phyloP scores from a whole-genome alignment of 2,113 vertebrate species.

The Opisthocomus hoazin region DNA sequence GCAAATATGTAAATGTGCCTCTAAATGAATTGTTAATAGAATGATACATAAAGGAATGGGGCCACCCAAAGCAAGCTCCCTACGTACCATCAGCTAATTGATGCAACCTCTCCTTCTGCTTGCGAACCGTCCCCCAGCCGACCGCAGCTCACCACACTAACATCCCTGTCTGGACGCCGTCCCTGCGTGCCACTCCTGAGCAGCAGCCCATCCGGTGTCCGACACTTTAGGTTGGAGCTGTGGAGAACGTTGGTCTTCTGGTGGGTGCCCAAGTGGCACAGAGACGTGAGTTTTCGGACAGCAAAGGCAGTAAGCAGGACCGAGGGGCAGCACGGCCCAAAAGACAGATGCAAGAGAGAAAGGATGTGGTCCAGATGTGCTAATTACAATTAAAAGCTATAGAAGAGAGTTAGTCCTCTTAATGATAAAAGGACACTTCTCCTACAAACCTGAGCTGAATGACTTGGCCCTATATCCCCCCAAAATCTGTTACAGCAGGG shows the following conservation, averaged over 20 bases:
- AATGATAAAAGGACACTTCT: neutral
- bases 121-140: neutral
- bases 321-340: neutral
- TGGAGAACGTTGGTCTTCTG: neutral
- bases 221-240: neutral
- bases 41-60: too few species aligned
- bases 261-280: neutral
- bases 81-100: neutral
- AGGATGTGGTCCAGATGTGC: neutral
- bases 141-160: rapidly evolving
- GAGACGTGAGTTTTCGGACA: rapidly evolving
- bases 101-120: neutral
- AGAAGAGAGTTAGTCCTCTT: neutral
- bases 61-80: too few species aligned
- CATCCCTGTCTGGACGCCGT: neutral
- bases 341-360: neutral
- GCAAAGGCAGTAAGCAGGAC: neutral
- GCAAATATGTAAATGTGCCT: neutral
- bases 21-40: neutral
- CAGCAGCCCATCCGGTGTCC: neutral
- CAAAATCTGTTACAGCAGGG: neutral
- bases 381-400: neutral
- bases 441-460: neutral
- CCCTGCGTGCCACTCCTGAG: neutral
- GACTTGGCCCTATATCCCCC: neutral